Evolutionary conservation across 1,140 invertebrate species (phyloP).

Genomic region (Brachionus plicatilis): DNA sequence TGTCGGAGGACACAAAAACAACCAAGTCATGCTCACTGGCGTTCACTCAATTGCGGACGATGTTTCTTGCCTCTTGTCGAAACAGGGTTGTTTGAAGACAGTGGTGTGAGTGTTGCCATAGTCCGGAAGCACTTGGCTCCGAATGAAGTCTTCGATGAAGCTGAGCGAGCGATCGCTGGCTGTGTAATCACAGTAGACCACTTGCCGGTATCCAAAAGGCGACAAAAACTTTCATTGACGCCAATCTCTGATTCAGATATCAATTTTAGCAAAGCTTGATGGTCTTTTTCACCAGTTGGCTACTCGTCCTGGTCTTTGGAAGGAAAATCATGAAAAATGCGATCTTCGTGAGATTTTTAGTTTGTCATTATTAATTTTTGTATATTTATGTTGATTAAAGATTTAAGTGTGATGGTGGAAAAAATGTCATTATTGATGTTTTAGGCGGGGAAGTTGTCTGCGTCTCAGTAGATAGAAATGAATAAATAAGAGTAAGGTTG

Average conservation of each 20-base stretch:
- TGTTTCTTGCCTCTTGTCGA: constrained; percentile 29
- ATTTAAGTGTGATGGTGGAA: not conserved
- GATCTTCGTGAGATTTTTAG: not conserved
- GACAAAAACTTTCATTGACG: not conserved
- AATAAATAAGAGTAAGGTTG: not conserved
- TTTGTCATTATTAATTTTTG: not conserved
- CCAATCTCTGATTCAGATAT: constrained; percentile 17
- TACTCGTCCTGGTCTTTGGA: not conserved
- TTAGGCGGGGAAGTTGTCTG: not conserved
- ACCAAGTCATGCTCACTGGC: constrained; percentile 42
- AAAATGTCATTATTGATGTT: not conserved
- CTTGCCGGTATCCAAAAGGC: not conserved
- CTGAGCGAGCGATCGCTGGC: constrained; percentile 60
- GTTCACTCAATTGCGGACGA: constrained; percentile 40
- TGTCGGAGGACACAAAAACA: constrained; percentile 40
- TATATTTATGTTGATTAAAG: not conserved
- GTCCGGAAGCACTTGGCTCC: constrained; percentile 71
- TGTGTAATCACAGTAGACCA: constrained; percentile 40
- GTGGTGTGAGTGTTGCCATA: constrained; percentile 55
- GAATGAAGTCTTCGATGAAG: constrained; percentile 81
- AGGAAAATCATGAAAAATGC: not conserved
- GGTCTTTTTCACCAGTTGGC: not conserved
- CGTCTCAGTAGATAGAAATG: not conserved
- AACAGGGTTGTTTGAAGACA: constrained; percentile 21
- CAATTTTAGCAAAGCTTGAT: not conserved